These are phyloP conservation scores for Chironomus riparius DNA, from an alignment of 2,888 invertebrate genomes.

Conservation along the genomic window DNA sequence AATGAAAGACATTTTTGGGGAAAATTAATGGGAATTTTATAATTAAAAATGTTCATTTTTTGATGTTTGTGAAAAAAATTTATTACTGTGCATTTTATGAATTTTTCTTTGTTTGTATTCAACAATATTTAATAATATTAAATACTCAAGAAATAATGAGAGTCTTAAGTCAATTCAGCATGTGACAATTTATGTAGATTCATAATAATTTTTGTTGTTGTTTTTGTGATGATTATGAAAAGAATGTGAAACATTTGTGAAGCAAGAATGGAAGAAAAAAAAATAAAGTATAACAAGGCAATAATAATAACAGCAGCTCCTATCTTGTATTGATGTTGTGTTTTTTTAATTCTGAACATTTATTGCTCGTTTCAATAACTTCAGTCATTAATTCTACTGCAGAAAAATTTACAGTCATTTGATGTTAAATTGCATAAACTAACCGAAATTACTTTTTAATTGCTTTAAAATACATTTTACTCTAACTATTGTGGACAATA, in stretches of 20 bases:
- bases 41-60: too few species aligned
- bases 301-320: not conserved
- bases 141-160: not conserved
- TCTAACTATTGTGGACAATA: not conserved
- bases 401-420: not conserved
- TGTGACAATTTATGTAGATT: not conserved
- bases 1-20: too few species aligned
- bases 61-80: too few species aligned
- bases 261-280: too few species aligned
- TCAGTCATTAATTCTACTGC: not conserved
- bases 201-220: too few species aligned
- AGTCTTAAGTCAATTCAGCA: not conserved
- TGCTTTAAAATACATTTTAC: not conserved
- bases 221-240: not conserved
- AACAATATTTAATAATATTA: too few species aligned
- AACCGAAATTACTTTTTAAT: conserved; percentile 5
- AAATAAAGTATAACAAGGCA: not conserved
- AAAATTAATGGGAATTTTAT: too few species aligned
- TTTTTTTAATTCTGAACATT: not conserved
- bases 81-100: too few species aligned
- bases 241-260: not conserved
- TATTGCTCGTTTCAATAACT: not conserved
- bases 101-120: too few species aligned
- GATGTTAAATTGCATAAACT: not conserved
- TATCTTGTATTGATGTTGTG: not conserved